Evolutionary conservation across 2,888 invertebrate genomes (phyloP), one percentile per base, ranked within the genome.

Genomic region (Tolmerus cingulatus): DNA sequence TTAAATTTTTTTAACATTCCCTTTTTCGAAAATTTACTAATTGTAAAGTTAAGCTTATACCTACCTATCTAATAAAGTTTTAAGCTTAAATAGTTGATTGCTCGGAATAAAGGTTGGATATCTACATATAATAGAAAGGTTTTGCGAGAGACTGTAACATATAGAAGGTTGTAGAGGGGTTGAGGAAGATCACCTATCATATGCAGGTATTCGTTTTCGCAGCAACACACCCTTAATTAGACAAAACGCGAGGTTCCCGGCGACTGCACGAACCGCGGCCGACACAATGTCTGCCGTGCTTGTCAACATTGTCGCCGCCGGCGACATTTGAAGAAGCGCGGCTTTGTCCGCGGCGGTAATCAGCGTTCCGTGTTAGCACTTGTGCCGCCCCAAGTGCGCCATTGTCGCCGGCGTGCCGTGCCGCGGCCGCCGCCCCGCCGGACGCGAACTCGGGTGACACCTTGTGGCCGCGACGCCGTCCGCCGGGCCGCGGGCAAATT

Each of bases 151-250:
- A 14, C 43, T 46, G 43, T 46, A n/a, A n/a, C n/a, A n/a, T n/a
- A 4, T 16, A 0, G 43, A 46, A 0, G 43, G 14, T 3, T 1
- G 43, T 43, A 9, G 43, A 43, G 4, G 2, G 43, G 43, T 37
- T 43, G 40, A 8, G 12, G 43, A 46, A 16, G 43, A 4, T 14
- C 43, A 12, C 43, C 43, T 12, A 43, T 12, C 3, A 43, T 34
- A 37, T 19, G n/a, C 85, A 37, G 85, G 66, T 40, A 74, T 74
- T 74, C 74, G 46, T 30, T 74, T 55, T 76, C 86, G 23, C 74
- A 27, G 37, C 77, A 86, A 86, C 77, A 86, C 86, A 77, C 86
- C 86, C 86, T 86, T 86, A 86, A 77, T 86, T 86, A 86, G 77
- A 86, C 77, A 86, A 86, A 86, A 86, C 57, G 86, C n/a, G 76